Evolutionary conservation across 2,888 invertebrate species (phyloP).

Genomic region (Eristalis pertinax): DNA sequence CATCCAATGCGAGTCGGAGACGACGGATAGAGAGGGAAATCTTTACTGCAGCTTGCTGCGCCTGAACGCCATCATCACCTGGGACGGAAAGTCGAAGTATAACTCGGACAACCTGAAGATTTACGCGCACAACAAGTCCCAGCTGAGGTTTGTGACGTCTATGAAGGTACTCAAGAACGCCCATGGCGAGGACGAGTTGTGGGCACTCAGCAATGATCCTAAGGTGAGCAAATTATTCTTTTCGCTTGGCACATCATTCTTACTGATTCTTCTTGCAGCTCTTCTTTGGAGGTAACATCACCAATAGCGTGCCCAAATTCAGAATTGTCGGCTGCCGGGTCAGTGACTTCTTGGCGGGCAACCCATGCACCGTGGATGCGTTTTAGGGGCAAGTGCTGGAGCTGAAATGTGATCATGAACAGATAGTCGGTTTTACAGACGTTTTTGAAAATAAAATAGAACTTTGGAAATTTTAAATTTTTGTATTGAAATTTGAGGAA

Average conservation of each 20-base stretch:
- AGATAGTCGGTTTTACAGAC: not conserved
- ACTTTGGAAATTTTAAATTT: not conserved
- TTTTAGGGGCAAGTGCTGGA: not conserved
- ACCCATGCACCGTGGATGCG: slow-evolving; percentile 76
- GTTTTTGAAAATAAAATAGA: slow-evolving; percentile 5
- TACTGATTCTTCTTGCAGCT: slow-evolving; percentile 62
- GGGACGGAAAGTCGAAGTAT: slow-evolving; percentile 86
- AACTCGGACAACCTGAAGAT: slow-evolving; percentile 82
- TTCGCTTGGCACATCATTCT: not conserved
- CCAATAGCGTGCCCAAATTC: slow-evolving; percentile 84
- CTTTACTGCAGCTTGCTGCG: slow-evolving; percentile 88
- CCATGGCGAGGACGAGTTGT: slow-evolving; percentile 85
- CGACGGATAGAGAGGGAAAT: slow-evolving; percentile 87
- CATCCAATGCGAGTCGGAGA: slow-evolving; percentile 88
- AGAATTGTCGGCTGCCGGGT: slow-evolving; percentile 85
- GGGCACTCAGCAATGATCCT: slow-evolving; percentile 83
- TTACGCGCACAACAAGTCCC: slow-evolving; percentile 84
- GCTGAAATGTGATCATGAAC: not conserved
- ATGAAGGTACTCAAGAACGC: slow-evolving; percentile 86
- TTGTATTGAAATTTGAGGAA: not conserved
- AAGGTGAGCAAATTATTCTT: slow-evolving; percentile 66
- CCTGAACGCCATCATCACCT: slow-evolving; percentile 87
- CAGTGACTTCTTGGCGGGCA: slow-evolving; percentile 76
- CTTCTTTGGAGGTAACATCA: slow-evolving; percentile 72
- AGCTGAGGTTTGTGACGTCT: slow-evolving; percentile 88